Conservation (phyloP, 2,113 vertebrate species). For the Bagarius yarrelli region DNA sequence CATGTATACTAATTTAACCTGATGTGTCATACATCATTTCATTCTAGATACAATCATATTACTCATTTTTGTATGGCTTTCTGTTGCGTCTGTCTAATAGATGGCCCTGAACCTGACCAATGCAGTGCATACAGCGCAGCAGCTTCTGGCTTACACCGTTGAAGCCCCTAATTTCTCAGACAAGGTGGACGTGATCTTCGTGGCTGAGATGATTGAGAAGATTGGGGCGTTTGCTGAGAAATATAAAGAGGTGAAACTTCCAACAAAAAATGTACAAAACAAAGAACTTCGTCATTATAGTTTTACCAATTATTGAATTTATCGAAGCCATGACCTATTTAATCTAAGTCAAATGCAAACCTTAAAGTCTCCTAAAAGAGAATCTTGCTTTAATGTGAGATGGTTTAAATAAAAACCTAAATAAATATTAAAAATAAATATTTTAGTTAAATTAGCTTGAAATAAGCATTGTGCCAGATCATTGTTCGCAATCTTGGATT, state of each 20-base stretch:
- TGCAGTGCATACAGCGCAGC: conserved; percentile 84
- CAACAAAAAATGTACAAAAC: background rate
- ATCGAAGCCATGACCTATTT: background rate
- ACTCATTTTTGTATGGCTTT: background rate
- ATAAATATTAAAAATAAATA: too few species aligned
- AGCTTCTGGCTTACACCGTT: conserved; percentile 86
- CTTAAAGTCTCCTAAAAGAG: too few species aligned
- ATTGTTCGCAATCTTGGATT: background rate
- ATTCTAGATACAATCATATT: background rate
- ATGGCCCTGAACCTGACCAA: conserved; percentile 96
- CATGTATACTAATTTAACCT: too few species aligned
- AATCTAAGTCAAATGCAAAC: background rate
- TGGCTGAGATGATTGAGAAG: conserved; percentile 98
- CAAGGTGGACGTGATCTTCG: conserved; percentile 98
- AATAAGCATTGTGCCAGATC: background rate
- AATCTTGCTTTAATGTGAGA: too few species aligned
- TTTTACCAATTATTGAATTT: too few species aligned
- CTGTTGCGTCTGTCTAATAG: conserved; percentile 58
- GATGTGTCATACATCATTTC: too few species aligned
- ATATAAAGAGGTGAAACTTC: conserved; percentile 84
- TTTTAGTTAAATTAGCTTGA: too few species aligned
- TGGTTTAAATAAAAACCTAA: too few species aligned
- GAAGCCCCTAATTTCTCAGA: conserved; percentile 96
- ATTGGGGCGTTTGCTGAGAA: conserved; percentile 93
- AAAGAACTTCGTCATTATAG: background rate